Base-by-base conservation (phyloP, 2,888 invertebrate genomes). In the Trachelus troglodyta region DNA sequence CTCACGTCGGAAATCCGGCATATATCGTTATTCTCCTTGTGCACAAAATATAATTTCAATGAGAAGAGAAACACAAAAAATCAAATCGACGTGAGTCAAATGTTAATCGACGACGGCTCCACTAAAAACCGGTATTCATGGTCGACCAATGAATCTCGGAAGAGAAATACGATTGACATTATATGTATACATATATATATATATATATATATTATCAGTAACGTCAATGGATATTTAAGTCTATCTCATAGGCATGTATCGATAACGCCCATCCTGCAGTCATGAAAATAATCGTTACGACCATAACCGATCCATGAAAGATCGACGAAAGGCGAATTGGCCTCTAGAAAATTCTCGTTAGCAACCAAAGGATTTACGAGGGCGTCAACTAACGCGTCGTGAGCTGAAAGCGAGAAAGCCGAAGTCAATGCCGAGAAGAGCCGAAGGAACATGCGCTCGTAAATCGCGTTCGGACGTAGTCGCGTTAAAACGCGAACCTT, bases 31-130 rank as follows among this genome's bases (percentile, higher is more conserved):
- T 56, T 56, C 56, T 56, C 56, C 56, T 56, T 56, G 56, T 56
- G 56, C 56, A 23, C 81, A 82, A 82, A 83, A 83, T 83, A 83
- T 76, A 69, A 79, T 78, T 73, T 80, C 81, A 79, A 80, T 83
- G 76, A 81, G 80, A 80, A 76, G 79, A 84, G 75, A 79, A 79
- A 80, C 69, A 75, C 69, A 78, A 77, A 81, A 81, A 76, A 69
- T 30, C 37, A 68, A 76, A 71, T 79, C 35, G 74, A 75, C 34
- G 75, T 79, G 69, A 75, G 71, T 75, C 77, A 80, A 78, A 56
- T 11, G 33, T 73, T 33, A 79, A 76, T 79, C 77, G 77, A 82
- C 77, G 80, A 77, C 79, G 76, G 77, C 78, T 80, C 82, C 82
- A 79, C 81, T 75, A 76, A 71, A 76, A 33, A 79, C 76, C 74